Evolutionary conservation across 2,888 invertebrate species (phyloP), one percentile per base, ranked within the genome.

Genomic region (Heliconius cydno): DNA sequence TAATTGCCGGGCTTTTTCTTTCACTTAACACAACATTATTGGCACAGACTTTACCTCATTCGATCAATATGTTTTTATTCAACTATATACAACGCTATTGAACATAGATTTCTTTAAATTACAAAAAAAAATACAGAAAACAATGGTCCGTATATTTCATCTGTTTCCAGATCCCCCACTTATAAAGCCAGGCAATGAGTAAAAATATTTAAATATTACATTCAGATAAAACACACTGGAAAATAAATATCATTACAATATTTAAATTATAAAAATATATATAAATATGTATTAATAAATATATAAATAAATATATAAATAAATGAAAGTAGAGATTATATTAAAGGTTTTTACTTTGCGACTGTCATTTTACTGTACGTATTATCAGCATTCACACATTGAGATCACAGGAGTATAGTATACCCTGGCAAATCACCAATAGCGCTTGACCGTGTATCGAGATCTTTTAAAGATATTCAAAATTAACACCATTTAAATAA

Each of bases 351-450:
- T 66, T 80, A 75, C 79, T 84, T 85, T 85, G 85, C 85, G 85
- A 86, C 86, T 85, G 87, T 83, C 78, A 83, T 81, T 82, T 83
- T 83, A 83, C 79, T 83, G 85, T 84, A 84, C 84, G 85, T 84
- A 87, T 84, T 84, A 84, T 82, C 81, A 78, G 80, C 93, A 92
- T 91, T 91, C 93, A 92, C 91, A 91, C 91, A 92, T 87, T 95
- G 95, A 95, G 95, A 95, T 95, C 95, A 95, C 95, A 94, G 91
- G 94, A 91, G 94, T 92, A 92, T 86, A 85, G 86, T 77, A 88
- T 88, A 92, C 91, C 90, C 94, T 92, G 92, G 92, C 92, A 86
- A 91, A 91, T 91, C 90, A 92, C 90, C 89, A 87, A 89, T 87
- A 86, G 88, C 82, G 80, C 79, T 74, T 63, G 83, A 81, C 78